Conservation (phyloP, 2,797 vertebrate species). For the Numenius phaeopus region DNA sequence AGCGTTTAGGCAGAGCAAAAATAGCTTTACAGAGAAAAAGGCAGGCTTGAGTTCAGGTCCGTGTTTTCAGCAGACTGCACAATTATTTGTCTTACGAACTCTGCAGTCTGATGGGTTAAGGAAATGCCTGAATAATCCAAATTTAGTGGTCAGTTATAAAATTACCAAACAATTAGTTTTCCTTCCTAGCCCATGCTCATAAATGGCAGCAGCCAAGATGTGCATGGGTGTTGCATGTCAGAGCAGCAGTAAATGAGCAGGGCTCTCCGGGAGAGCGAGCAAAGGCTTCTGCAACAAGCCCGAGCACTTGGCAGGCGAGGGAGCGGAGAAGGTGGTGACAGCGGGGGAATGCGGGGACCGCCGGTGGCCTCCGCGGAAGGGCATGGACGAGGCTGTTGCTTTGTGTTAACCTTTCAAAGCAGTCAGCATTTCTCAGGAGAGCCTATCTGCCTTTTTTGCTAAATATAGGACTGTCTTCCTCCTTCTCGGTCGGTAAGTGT, state of each 20-base stretch:
- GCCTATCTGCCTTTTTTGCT: neutral
- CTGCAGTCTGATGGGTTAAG: neutral
- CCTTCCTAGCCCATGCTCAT: neutral
- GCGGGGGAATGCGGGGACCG: neutral
- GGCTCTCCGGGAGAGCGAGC: neutral
- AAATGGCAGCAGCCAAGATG: neutral
- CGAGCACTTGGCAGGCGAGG: neutral
- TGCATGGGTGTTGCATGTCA: neutral
- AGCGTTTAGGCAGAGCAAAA: neutral
- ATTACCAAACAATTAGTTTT: neutral
- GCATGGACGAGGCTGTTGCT: neutral
- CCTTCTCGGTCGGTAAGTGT: neutral
- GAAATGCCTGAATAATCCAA: neutral
- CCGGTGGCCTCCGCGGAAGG: neutral
- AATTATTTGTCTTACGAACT: neutral
- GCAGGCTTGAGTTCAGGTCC: neutral
- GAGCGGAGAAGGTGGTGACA: neutral
- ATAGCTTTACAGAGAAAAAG: neutral
- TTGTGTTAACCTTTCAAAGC: neutral
- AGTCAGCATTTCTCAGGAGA: neutral
- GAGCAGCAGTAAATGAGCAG: neutral
- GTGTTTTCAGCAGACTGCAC: neutral
- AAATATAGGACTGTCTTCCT: slow-evolving; percentile 5
- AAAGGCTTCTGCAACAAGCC: neutral
- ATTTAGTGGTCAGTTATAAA: neutral